Evolutionary conservation across 2,888 invertebrate species (phyloP).

Genomic region (Pseudococcus viburni): DNA sequence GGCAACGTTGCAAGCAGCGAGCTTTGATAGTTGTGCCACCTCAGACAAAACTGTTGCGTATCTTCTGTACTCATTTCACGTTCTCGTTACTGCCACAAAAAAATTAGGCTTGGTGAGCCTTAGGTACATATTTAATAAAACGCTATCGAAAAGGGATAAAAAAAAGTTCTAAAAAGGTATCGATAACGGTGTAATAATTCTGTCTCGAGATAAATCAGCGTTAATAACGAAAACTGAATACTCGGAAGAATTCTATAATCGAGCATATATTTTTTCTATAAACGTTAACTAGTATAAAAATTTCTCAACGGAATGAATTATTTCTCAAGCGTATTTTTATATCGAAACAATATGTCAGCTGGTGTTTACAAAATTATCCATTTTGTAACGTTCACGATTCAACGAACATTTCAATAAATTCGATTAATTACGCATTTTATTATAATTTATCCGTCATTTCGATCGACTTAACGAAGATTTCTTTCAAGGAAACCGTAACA

Average conservation of each 20-base stretch:
- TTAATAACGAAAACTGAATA: conserved; percentile 1
- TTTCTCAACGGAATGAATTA: neutral
- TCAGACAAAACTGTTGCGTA: conserved; percentile 85
- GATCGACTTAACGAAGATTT: neutral
- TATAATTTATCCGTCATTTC: conserved; percentile 43
- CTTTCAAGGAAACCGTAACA: conserved; percentile 34
- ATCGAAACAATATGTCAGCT: conserved; percentile 37
- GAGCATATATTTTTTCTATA: neutral
- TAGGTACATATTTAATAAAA: conserved; percentile 19
- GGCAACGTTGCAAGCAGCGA: conserved; percentile 83
- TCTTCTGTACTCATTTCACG: conserved; percentile 74
- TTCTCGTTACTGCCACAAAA: conserved; percentile 58
- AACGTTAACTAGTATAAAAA: neutral
- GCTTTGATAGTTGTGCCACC: conserved; percentile 89
- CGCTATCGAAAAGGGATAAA: conserved; percentile 27
- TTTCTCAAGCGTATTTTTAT: neutral
- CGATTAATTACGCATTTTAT: conserved; percentile 48
- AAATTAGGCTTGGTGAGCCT: conserved; percentile 6
- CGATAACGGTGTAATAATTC: conserved; percentile 48
- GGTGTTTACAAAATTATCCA: conserved; percentile 41
- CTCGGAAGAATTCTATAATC: neutral
- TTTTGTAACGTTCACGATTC: conserved; percentile 35
- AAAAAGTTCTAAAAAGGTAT: conserved; percentile 11
- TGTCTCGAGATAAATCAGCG: neutral
- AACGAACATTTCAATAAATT: conserved; percentile 43